These are phyloP conservation scores for Alethe diademata DNA, from an alignment of 2,113 vertebrate species.

Conservation along the genomic window DNA sequence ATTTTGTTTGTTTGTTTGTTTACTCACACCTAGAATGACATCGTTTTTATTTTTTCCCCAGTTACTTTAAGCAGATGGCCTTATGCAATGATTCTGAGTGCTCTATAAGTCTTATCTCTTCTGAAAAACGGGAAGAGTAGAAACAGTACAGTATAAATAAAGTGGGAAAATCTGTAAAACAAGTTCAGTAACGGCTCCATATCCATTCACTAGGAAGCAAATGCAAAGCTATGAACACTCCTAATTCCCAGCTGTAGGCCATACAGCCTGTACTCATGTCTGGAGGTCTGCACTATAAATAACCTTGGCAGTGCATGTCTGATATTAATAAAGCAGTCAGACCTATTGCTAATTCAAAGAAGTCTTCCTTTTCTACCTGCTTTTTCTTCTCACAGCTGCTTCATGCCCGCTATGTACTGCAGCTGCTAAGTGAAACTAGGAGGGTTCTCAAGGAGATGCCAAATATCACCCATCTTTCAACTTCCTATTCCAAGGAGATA, in stretches of 20 bases:
- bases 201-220: not conserved
- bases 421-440: conserved; percentile 86
- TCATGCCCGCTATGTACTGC: conserved; percentile 88
- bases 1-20: not conserved
- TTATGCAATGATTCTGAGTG: not conserved
- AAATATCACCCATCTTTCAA: conserved; percentile 85
- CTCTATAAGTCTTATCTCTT: not conserved
- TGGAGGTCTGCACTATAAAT: not conserved
- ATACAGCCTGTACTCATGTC: not conserved
- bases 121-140: not conserved
- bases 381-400: conserved; percentile 75
- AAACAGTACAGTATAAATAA: not conserved
- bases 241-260: not conserved
- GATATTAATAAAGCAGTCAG: not conserved
- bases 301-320: not conserved
- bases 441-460: conserved; percentile 88
- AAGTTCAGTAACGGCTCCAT: not conserved
- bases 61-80: not conserved
- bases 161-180: not conserved
- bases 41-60: not conserved
- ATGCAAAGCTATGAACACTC: not conserved
- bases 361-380: not conserved
- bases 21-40: not conserved
- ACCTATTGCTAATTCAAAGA: not conserved
- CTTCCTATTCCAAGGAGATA: conserved; percentile 86